Evolutionary conservation across 2,113 vertebrate genomes (phyloP).

Genomic region (Stegastes partitus): DNA sequence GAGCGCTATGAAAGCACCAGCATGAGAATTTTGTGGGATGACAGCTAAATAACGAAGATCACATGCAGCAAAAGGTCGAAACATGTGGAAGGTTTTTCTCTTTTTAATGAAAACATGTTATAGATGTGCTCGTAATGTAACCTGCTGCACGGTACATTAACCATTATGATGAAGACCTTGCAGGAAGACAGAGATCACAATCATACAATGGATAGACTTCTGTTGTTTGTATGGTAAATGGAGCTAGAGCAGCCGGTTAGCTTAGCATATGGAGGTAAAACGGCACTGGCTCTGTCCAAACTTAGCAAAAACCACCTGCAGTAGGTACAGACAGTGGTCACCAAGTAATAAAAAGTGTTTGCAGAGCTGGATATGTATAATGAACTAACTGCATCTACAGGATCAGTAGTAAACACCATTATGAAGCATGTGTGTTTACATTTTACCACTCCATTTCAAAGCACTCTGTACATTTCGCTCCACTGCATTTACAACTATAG

Average conservation of each 20-base stretch:
- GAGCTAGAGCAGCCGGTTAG: background rate
- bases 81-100: slow-evolving; percentile 21
- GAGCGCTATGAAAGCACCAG: slow-evolving; percentile 10
- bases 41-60: slow-evolving; percentile 41
- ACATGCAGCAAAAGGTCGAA: slow-evolving; percentile 26
- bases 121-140: slow-evolving; percentile 4
- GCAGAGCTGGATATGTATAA: no score
- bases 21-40: slow-evolving; percentile 32
- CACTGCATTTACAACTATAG: no score
- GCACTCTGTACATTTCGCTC: no score
- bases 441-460: no score
- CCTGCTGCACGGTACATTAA: background rate
- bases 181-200: background rate
- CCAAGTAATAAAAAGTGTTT: no score
- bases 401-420: no score
- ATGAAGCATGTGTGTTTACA: no score
- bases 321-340: no score
- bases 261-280: no score
- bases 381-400: no score
- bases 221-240: background rate
- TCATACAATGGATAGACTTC: background rate
- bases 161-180: background rate
- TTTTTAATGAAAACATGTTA: slow-evolving; percentile 26
- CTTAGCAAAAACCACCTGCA: no score
- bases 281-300: no score